These are phyloP conservation scores for Momotus momota DNA, from an alignment of 2,797 vertebrate species.

Conservation along the genomic window DNA sequence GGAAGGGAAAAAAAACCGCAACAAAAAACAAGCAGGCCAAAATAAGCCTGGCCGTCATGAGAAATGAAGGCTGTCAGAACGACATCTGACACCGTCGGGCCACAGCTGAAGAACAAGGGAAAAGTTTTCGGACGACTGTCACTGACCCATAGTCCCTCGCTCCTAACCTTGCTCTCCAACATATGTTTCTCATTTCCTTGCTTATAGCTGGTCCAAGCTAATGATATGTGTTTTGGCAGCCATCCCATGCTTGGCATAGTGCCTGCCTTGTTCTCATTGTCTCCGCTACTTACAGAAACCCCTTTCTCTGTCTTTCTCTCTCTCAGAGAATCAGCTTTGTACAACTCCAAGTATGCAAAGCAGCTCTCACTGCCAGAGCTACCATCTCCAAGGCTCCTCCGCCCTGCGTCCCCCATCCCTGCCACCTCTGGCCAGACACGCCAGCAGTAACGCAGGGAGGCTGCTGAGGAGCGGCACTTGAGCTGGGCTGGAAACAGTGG, in stretches of 20 bases:
- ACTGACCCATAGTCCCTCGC: conserved; percentile 84
- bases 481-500: conserved; percentile 89
- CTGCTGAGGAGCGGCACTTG: conserved; percentile 81
- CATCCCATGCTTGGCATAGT: conserved; percentile 81
- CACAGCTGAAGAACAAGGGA: conserved; percentile 84
- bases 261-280: conserved; percentile 87
- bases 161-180: conserved; percentile 82
- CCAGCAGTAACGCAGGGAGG: conserved; percentile 56
- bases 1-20: conserved; percentile 42
- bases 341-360: conserved; percentile 82
- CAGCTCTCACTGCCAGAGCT: conserved; percentile 72
- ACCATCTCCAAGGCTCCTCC: conserved; percentile 72
- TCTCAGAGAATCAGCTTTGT: conserved; percentile 79
- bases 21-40: conserved; percentile 50
- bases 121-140: conserved; percentile 81
- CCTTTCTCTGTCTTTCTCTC: conserved; percentile 78
- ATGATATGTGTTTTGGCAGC: conserved; percentile 84
- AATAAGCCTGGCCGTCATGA: conserved; percentile 76
- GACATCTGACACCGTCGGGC: conserved; percentile 84
- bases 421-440: conserved; percentile 62
- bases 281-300: conserved; percentile 84
- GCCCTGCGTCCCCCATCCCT: background rate
- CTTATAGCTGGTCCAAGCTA: conserved; percentile 84
- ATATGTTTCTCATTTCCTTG: conserved; percentile 88
- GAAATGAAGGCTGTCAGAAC: conserved; percentile 79